Base-by-base conservation (phyloP, 2,797 vertebrate genomes). In the Cyclura pinguis region DNA sequence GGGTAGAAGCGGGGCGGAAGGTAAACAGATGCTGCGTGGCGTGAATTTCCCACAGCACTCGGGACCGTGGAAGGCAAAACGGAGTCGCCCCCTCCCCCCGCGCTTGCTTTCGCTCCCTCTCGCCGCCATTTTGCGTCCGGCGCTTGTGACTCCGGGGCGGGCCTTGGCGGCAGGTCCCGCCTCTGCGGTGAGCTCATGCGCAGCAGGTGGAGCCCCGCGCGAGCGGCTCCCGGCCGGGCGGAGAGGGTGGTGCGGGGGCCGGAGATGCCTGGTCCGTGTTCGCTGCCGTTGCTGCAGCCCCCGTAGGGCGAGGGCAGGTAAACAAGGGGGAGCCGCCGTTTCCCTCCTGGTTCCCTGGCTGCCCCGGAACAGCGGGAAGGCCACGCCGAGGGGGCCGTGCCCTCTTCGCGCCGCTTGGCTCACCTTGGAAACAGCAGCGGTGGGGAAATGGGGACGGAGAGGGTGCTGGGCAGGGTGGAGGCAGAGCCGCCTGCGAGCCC, bases 91-190 rank as follows among this genome's bases (percentile, higher is more conserved):
- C 42, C 42, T 47, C 42, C 42, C 42, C 42, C 42, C 4, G 42
- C 42, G 42, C 42, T 47, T 47, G 42, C 42, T 55, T 55, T 55
- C 55, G 10, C 6, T 6, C 2, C 14, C 18, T 0, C 0, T 8
- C 55, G 80, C 83, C 93, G 92, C 95, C 95, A 95, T 95, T 82
- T 95, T 96, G 90, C 6, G n/a, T 22, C 5, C 12, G 24, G 35
- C 84, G 10, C 38, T 42, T 13, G 24, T 6, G 6, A 6, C 42
- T 27, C 6, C 1, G 32, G 84, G 84, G 91, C 84, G 67, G 84
- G 78, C 24, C 42, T 16, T 1, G 67, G 12, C 0, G 6, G 55
- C 14, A 50, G 18, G 72, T 0, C 47, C 91, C 84, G 91, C 91
- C 87, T 77, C 84, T 86, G 91, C 84, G 50, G 14, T 84, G 90